phyloP scores from a whole-genome alignment of 2,888 invertebrate genomes.

The Bibio marci region DNA sequence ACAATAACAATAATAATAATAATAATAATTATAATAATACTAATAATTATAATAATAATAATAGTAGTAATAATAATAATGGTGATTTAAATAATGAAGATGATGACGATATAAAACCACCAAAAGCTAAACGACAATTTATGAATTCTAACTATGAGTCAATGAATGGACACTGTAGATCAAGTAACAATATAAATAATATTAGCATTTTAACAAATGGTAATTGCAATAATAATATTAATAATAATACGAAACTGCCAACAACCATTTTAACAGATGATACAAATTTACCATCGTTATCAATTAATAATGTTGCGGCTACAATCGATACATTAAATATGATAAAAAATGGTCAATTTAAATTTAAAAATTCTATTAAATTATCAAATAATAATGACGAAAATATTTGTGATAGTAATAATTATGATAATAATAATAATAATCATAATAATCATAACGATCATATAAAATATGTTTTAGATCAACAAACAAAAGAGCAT shows the following conservation, averaged over 20 bases:
- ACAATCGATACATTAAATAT: slow-evolving; percentile 27
- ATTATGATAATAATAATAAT: neutral
- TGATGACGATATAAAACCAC: slow-evolving; percentile 6
- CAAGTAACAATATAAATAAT: too few species aligned
- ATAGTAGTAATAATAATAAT: too few species aligned
- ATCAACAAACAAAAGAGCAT: slow-evolving; percentile 30
- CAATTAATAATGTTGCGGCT: slow-evolving; percentile 28
- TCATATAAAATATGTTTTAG: slow-evolving; percentile 22
- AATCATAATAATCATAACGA: neutral
- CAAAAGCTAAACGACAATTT: too few species aligned
- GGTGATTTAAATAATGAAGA: neutral
- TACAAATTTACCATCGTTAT: slow-evolving; percentile 15
- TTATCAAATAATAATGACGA: neutral
- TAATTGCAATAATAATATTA: slow-evolving; percentile 6
- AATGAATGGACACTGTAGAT: too few species aligned
- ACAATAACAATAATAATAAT: too few species aligned
- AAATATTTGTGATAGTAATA: neutral
- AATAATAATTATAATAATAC: slow-evolving; percentile 6
- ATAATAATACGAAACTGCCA: too few species aligned
- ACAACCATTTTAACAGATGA: neutral
- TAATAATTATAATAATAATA: too few species aligned
- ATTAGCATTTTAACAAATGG: too few species aligned
- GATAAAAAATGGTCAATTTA: slow-evolving; percentile 15
- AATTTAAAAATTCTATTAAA: neutral
- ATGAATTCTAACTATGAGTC: too few species aligned